Base-by-base conservation (phyloP, 1,140 invertebrate genomes). In the Trigoniulus corallinus region DNA sequence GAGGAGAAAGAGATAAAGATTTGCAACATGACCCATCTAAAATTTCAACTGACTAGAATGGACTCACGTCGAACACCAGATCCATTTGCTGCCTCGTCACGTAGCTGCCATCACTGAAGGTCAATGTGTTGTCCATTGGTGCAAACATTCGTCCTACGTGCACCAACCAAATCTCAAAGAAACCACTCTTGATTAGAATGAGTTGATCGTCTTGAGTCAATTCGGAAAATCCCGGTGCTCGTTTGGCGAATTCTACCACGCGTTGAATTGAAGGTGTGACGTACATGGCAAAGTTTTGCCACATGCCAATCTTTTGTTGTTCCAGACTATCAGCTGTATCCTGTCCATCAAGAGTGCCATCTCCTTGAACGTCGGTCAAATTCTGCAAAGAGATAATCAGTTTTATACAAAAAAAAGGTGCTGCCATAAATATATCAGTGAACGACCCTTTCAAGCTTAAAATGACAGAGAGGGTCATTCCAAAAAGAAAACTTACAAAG, bases 141-240 rank as follows among this genome's bases (percentile, higher is more conserved):
- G 63, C 66, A n/a, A 88, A 82, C 66, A 92, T 76, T 47, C 82
- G 76, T 0, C 86, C 75, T 48, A 88, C 81, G 56, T 92, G 80
- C 46, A 83, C 81, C 49, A 95, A 71, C 92, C 93, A 96, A 46
- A 96, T 79, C 70, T 97, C 92, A 66, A 96, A 93, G 72, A 96
- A 96, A 29, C 89, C 91, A 58, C 87, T 77, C 72, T 97, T 94
- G 58, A 94, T 91, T 39, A 95, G 74, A 56, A 92, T 91, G 48
- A 95, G 72, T 67, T 95, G 89, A 68, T 93, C 88, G 59, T 93
- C 88, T 68, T 93, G 88, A 21, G 80, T 78, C 47, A 94, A 73
- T 47, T 81, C 78, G 59, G 78, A 76, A 69, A 95, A 95, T 54
- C 87, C 72, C 34, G 88, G 88, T 53, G 92, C 79, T 59, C 83